Percentiles rank a stretch among this genome's conserved stretches.
Evolutionary conservation across 2,113 vertebrate genomes (phyloP).

Genomic region (Onychostruthus taczanowskii): DNA sequence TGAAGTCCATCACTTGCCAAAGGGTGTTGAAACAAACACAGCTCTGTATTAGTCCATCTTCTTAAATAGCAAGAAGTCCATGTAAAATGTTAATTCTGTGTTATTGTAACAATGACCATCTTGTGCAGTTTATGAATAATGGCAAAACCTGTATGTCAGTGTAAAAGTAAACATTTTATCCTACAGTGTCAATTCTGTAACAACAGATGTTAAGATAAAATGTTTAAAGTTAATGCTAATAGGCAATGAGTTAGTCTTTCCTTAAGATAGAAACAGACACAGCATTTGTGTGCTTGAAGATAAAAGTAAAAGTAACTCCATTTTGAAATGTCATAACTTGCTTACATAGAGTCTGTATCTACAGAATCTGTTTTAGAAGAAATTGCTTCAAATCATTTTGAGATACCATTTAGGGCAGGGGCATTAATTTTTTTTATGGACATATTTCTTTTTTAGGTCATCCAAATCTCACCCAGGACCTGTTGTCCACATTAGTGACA

Average conservation of each 20-base stretch:
- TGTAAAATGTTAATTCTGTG: background rate
- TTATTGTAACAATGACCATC: background rate
- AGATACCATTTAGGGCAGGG: background rate
- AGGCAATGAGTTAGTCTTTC: background rate
- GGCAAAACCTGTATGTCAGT: background rate
- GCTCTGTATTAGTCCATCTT: background rate
- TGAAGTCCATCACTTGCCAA: background rate
- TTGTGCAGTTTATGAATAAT: background rate
- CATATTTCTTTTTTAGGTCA: conserved; percentile 78
- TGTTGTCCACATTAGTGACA: conserved; percentile 98
- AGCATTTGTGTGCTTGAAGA: background rate
- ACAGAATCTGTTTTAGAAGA: background rate
- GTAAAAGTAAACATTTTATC: background rate
- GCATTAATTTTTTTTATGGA: background rate
- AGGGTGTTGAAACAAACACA: background rate
- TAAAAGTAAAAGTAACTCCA: background rate
- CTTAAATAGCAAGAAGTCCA: background rate
- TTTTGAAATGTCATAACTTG: background rate
- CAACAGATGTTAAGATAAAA: background rate
- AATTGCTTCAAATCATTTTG: background rate
- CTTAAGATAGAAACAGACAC: background rate
- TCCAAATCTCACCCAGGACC: conserved; percentile 98
- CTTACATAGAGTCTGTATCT: background rate
- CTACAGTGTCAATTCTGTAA: background rate
- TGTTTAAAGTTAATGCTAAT: background rate